Evolutionary conservation across 1,140 invertebrate species (phyloP), one percentile per base, ranked within the genome.

Genomic region (Diachasmimorpha longicaudata): DNA sequence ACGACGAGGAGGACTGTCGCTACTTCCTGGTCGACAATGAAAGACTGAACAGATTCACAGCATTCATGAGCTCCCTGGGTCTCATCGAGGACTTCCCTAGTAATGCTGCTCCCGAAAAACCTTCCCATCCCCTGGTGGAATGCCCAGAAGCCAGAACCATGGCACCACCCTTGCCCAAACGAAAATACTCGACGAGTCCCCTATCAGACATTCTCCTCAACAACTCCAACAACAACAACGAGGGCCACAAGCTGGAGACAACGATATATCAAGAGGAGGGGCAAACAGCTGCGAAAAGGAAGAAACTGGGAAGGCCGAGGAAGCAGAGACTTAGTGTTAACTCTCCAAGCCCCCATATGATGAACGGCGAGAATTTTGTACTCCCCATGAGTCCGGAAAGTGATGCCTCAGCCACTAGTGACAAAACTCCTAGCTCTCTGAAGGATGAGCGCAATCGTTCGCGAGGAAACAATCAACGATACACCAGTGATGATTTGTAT

Each of bases 401-500:
- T 74, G 88, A 89, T 71, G 85, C 88, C 52, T 89, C 89, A 4
- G 86, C 84, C 0, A 85, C 84, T 0, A 88, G 85, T 68, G 88
- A 89, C 39, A 88, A 88, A 77, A 77, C 78, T 72, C 1, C 23
- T 0, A 16, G 19, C n/a, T 31, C 21, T 52, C 19, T n/a, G n/a
- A 52, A 58, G 31, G 25, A 72, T 3, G 70, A 72, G 16, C 48
- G 52, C 16, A 55, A 55, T 77, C 83, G 84, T 14, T 82, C 83
- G 72, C 83, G 84, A 21, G 72, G 75, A 72, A 87, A 83, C 79
- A 88, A 82, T 77, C 91, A 93, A 83, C 90, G 92, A 73, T 93
- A 93, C 79, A 90, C 91, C 46, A 92, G 90, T 79, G 91, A 93
- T 81, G 93, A 93, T 88, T 85, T 93, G 75, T 93, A 93, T 85